These are phyloP conservation scores for Sceloporus undulatus DNA, from an alignment of 2,113 vertebrate genomes.

Conservation along the genomic window DNA sequence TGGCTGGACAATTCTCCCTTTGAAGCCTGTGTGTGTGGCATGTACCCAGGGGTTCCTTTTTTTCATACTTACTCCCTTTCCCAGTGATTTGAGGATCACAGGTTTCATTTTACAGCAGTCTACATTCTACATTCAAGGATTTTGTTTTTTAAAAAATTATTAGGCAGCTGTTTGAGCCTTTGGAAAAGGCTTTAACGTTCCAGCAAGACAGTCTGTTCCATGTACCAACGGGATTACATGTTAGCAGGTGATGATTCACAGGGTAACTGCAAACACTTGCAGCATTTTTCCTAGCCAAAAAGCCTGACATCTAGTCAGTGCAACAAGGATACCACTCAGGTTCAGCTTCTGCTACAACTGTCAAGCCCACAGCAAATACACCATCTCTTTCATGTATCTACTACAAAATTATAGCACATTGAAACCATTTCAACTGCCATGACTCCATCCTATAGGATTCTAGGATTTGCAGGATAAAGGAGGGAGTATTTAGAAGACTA, in stretches of 20 bases:
- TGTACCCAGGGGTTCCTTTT: not conserved
- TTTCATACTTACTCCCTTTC: not conserved
- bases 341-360: not conserved
- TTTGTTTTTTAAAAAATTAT: conserved; percentile 7
- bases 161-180: conserved; percentile 26
- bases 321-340: not conserved
- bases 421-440: no score
- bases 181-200: not conserved
- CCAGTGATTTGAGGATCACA: conserved; percentile 24
- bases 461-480: no score
- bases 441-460: no score
- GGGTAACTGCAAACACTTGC: not conserved
- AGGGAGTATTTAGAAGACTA: no score
- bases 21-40: conserved; percentile 19
- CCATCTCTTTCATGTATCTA: no score
- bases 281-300: not conserved
- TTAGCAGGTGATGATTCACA: not conserved
- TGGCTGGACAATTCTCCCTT: conserved; percentile 36
- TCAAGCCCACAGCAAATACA: not conserved
- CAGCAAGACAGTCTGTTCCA: not conserved
- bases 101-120: conserved; percentile 29
- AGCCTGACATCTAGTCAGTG: not conserved
- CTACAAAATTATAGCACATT: no score
- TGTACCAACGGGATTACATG: conserved; percentile 16
- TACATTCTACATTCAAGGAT: not conserved